Evolutionary conservation across 2,113 vertebrate genomes (phyloP).

Genomic region (Ceuthmochares aereus): DNA sequence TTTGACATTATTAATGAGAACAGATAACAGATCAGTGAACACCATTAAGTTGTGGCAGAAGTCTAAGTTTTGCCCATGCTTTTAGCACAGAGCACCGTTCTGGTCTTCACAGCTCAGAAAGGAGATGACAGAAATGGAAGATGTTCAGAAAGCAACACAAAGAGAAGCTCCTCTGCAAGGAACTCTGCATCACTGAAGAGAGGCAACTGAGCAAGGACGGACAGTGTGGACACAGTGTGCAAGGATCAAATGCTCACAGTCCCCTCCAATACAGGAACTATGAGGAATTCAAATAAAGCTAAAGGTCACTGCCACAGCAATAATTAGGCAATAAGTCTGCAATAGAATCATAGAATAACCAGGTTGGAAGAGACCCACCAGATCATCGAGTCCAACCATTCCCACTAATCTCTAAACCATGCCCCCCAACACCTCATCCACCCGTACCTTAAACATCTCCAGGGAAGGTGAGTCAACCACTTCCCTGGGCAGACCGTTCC

Average conservation of each 20-base stretch:
- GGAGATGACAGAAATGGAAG: background rate
- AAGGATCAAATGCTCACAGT: background rate
- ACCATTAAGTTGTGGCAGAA: background rate
- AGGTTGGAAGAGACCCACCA: no score
- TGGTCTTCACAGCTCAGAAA: background rate
- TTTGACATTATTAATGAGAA: background rate
- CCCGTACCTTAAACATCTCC: no score
- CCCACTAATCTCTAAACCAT: no score
- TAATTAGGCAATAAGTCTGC: background rate
- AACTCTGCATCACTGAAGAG: background rate
- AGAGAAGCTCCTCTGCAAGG: background rate
- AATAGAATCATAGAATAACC: no score
- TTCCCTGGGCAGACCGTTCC: no score
- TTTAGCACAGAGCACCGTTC: background rate
- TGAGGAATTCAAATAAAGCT: background rate
- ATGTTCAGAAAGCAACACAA: background rate
- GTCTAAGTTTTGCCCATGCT: background rate
- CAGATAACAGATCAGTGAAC: background rate
- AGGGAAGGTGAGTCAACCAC: no score
- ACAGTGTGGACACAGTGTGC: background rate
- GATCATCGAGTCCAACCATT: no score
- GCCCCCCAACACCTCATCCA: no score
- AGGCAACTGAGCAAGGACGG: background rate
- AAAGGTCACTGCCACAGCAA: background rate
- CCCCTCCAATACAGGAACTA: background rate